Evolutionary conservation across 2,888 invertebrate species (phyloP).

Genomic region (Druceiella hillmani): DNA sequence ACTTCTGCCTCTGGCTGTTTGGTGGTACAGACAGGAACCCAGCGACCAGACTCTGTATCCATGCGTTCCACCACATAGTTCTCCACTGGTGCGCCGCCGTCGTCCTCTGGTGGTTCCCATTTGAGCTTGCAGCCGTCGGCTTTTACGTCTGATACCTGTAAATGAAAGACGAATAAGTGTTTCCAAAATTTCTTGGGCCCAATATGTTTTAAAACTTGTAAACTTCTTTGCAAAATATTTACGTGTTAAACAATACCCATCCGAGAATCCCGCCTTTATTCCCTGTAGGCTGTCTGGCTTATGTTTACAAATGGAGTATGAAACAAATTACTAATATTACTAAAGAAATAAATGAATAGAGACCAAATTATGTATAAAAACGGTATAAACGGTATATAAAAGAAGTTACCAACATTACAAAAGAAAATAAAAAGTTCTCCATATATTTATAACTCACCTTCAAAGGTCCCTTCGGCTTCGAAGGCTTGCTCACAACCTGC

Average conservation of each 20-base stretch:
- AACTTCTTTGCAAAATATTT: too few species aligned
- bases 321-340: too few species aligned
- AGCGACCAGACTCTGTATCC: conserved; percentile 88
- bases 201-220: too few species aligned
- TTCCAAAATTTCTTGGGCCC: not conserved
- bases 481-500: conserved; percentile 74
- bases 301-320: too few species aligned
- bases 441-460: conserved; percentile 63
- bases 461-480: conserved; percentile 90
- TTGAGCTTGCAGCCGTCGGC: conserved; percentile 90
- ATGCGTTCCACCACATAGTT: conserved; percentile 94
- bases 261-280: too few species aligned
- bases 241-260: too few species aligned
- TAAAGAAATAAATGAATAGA: too few species aligned
- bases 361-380: too few species aligned
- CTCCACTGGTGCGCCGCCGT: conserved; percentile 91
- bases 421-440: too few species aligned
- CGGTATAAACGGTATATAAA: too few species aligned
- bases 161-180: not conserved
- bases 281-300: too few species aligned
- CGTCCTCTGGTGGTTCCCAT: conserved; percentile 96
- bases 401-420: too few species aligned
- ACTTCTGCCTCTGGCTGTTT: conserved; percentile 81
- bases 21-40: conserved; percentile 86
- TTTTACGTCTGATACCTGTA: conserved; percentile 70